A percentile compares a stretch with the other conserved stretches of the same genome.
Conservation (phyloP, 1,140 invertebrate genomes). For the Carcinoscorpius rotundicauda region DNA sequence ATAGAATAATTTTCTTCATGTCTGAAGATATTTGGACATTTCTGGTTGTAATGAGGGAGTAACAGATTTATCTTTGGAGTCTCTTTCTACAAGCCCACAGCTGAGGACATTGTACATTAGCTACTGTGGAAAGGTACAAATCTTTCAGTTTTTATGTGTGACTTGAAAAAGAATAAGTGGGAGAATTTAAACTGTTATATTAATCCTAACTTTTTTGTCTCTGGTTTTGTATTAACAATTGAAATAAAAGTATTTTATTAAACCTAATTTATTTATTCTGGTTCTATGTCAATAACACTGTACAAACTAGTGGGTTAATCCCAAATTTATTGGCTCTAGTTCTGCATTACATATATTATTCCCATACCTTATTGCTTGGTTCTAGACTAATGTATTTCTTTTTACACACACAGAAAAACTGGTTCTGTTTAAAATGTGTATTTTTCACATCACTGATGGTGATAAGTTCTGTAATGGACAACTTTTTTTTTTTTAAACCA, state of each 20-base stretch:
- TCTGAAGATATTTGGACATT: constrained; percentile 12
- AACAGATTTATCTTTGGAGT: constrained; percentile 19
- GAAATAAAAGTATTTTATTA: constrained; percentile 1
- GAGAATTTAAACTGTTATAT: neutral
- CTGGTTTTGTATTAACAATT: too few species aligned
- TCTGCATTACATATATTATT: too few species aligned
- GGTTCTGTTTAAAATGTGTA: too few species aligned
- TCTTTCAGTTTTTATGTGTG: neutral
- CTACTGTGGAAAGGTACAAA: constrained; percentile 16
- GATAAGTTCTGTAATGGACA: too few species aligned
- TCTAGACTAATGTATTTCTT: too few species aligned
- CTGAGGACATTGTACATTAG: constrained; percentile 16
- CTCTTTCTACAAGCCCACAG: constrained; percentile 14
- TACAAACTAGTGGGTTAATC: too few species aligned
- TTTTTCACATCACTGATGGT: too few species aligned
- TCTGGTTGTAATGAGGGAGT: constrained; percentile 16
- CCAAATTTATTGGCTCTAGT: too few species aligned
- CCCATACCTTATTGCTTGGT: too few species aligned
- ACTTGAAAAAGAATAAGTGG: neutral
- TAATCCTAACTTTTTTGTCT: constrained; percentile 3
- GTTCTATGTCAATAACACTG: neutral
- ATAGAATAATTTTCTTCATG: too few species aligned
- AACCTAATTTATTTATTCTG: constrained; percentile 1
- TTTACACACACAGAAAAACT: too few species aligned
- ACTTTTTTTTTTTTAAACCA: too few species aligned